Evolutionary conservation across 1,140 invertebrate species (phyloP).

Genomic region (Caenorhabditis briggsae): DNA sequence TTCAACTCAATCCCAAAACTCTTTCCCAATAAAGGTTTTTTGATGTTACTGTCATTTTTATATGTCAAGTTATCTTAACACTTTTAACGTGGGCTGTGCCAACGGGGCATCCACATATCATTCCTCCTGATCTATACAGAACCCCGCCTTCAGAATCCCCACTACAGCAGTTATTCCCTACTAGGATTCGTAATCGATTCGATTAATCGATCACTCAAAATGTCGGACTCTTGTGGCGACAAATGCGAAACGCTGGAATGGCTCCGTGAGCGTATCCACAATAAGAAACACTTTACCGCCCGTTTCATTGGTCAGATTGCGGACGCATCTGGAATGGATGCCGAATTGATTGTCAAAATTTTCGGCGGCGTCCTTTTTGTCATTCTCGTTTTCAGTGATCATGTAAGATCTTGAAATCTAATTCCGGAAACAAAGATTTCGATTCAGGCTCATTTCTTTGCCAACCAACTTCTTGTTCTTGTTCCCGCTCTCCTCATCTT

Average conservation of each 20-base stretch:
- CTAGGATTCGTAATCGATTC: not conserved
- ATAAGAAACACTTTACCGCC: conserved; percentile 50
- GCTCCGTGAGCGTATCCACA: conserved; percentile 20
- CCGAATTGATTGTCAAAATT: conserved; percentile 21
- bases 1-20: too few species aligned
- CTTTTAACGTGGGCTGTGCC: too few species aligned
- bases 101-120: too few species aligned
- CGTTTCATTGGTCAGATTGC: conserved; percentile 7
- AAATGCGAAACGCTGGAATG: conserved; percentile 42
- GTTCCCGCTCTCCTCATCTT: conserved; percentile 24
- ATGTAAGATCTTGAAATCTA: not conserved
- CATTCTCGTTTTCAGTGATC: conserved; percentile 31
- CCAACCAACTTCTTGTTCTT: not conserved
- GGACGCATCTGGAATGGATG: conserved; percentile 27
- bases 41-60: too few species aligned
- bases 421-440: not conserved
- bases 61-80: too few species aligned
- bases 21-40: too few species aligned
- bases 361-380: not conserved
- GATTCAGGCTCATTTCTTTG: conserved; percentile 37
- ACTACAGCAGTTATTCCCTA: not conserved
- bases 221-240: conserved; percentile 26
- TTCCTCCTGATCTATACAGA: too few species aligned
- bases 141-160: too few species aligned
- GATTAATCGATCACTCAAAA: not conserved